Base-by-base conservation (phyloP, 92 coral and sea anemone genomes). In the Siderastrea siderea region DNA sequence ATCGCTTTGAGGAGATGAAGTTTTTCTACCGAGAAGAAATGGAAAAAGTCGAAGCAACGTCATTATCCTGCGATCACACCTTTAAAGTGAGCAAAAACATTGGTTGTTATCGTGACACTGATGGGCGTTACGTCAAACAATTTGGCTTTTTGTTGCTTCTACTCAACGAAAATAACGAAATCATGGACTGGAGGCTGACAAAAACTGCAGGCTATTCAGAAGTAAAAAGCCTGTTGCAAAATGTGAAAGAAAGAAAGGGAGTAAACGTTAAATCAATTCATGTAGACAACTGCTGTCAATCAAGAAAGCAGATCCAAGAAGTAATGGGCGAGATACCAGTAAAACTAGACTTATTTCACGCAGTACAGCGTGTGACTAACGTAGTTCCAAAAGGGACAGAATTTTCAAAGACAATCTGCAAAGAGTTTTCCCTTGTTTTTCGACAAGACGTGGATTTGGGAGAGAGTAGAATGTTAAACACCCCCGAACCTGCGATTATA, bases 271-370 rank as follows among this genome's bases (percentile, higher is more conserved):
- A 7, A 62, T 26, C 53, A 15, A 75, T 85, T 45, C 69, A 62
- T 11, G 53, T 85, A 3, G 90, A 90, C 17, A 79, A 86, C 50
- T 85, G 93, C 63, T 90, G 93, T 52, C 19, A 78, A 62, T 53
- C 45, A 50, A 61, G 82, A 51, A 6, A 61, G 5, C 55, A 54
- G 59, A 68, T 68, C 57, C 82, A 90, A 71, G 59, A 75, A 2
- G 74, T 84, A 38, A 59, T 90, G 60, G 89, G 81, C 12, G 57
- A 90, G 5, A 49, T 53, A 11, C 66, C 79, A 26, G 82, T 90
- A 17, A 84, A 84, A 60, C 86, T 90, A 17, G 92, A 89, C 44
- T 8, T 89, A 7, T 84, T 84, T 16, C 93, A 90, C 66, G 93
- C 89, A 12, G 82, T 84, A 1, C 85, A 90, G 53, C 86, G 82